A percentile compares a stretch with the other conserved stretches of the same genome.
Conservation (phyloP, 2,888 invertebrate species). For the Papilio gigon region DNA sequence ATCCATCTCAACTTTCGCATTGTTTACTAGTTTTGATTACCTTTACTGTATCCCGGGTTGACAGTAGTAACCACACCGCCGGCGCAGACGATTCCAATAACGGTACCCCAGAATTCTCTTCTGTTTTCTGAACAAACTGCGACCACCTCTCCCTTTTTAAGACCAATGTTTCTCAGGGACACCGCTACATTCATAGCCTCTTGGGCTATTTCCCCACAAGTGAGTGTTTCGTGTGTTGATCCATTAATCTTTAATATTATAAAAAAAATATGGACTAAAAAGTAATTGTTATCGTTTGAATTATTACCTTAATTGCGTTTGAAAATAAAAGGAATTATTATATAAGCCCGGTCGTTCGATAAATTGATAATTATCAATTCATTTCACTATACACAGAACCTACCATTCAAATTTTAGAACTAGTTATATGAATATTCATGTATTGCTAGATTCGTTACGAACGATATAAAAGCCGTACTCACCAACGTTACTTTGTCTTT, state of each 20-base stretch:
- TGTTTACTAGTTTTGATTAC: conserved; percentile 45
- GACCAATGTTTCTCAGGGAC: conserved; percentile 54
- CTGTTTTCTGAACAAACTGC: conserved; percentile 65
- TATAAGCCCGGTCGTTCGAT: too few species aligned
- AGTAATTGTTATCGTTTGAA: too few species aligned
- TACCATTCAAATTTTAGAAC: too few species aligned
- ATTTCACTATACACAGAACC: too few species aligned
- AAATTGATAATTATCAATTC: too few species aligned
- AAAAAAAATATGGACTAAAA: conserved; percentile 18
- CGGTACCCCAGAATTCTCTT: conserved; percentile 58
- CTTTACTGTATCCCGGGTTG: conserved; percentile 58
- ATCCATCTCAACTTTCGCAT: neutral
- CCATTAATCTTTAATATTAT: conserved; percentile 45
- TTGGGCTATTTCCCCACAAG: conserved; percentile 53
- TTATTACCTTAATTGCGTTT: too few species aligned
- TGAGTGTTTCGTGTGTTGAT: conserved; percentile 48
- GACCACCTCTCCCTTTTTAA: conserved; percentile 60
- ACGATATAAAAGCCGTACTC: conserved; percentile 27
- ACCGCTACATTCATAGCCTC: conserved; percentile 55
- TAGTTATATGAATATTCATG: too few species aligned
- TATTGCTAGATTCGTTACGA: too few species aligned
- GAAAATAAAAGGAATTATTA: too few species aligned
- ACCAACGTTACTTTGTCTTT: conserved; percentile 44
- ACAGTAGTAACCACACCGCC: conserved; percentile 61
- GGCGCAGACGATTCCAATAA: conserved; percentile 56